These are phyloP conservation scores for Spisula solida DNA, from an alignment of 2,888 invertebrate species.

Conservation along the genomic window DNA sequence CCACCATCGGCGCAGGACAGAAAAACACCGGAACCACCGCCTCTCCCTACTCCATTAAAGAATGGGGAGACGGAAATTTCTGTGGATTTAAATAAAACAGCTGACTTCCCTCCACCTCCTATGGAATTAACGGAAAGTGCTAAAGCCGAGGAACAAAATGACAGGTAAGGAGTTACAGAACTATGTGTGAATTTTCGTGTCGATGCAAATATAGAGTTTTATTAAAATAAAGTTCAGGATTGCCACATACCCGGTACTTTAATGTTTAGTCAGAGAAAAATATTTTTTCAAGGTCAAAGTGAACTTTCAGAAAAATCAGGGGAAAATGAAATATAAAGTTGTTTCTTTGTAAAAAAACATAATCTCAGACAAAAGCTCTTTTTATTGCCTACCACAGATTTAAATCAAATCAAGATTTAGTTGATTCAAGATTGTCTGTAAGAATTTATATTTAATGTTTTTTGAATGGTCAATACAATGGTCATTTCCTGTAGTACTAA, in stretches of 20 bases:
- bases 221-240: no score
- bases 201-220: no score
- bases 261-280: no score
- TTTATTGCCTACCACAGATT: no score
- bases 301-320: no score
- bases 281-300: no score
- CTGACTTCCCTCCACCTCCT: constrained; percentile 69
- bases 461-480: constrained; percentile 26
- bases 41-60: constrained; percentile 75
- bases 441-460: background rate
- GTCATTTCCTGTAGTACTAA: constrained; percentile 34
- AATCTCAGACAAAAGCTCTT: no score
- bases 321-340: no score
- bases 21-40: constrained; percentile 70
- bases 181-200: background rate
- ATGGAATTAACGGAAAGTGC: constrained; percentile 57
- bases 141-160: constrained; percentile 36
- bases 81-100: constrained; percentile 60
- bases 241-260: no score
- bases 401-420: no score
- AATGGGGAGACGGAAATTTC: constrained; percentile 68
- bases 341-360: no score
- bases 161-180: constrained; percentile 54
- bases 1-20: constrained; percentile 51
- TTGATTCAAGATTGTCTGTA: no score